Evolutionary conservation across 2,797 vertebrate genomes (phyloP).

Genomic region (Crocodylus rhombifer): DNA sequence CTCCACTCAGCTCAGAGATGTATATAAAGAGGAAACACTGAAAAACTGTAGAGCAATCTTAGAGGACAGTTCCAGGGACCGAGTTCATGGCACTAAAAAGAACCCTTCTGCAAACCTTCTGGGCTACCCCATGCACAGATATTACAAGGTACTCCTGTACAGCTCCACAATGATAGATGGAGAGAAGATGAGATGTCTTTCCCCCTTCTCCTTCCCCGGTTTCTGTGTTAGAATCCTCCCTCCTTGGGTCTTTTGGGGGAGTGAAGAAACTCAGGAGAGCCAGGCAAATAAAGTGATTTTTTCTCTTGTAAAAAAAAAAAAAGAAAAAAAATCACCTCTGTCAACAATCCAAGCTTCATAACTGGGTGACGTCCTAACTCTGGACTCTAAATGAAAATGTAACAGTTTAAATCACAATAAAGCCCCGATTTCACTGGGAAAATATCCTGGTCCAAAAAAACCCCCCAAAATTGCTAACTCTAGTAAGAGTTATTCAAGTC

Average conservation of each 20-base stretch:
- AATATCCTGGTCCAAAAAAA: neutral
- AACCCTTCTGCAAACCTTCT: neutral
- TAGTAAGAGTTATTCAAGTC: neutral
- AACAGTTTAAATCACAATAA: neutral
- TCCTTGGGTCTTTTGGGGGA: neutral
- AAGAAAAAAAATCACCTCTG: neutral
- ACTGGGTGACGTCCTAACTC: conserved; percentile 16
- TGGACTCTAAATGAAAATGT: too few species aligned
- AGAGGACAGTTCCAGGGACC: neutral
- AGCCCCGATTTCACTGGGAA: neutral
- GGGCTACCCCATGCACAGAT: neutral
- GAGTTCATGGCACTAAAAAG: neutral
- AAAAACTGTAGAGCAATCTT: neutral
- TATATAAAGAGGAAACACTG: neutral
- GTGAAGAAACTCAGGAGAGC: neutral
- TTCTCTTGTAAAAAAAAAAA: too few species aligned
- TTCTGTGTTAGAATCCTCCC: neutral
- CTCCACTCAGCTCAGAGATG: neutral
- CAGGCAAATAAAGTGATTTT: conserved; percentile 21
- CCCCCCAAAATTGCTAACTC: neutral
- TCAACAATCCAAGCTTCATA: neutral
- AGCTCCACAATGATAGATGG: neutral
- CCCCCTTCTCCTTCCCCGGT: neutral
- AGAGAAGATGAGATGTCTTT: neutral
- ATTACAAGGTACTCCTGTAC: neutral